phyloP scores from a whole-genome alignment of 2,888 invertebrate species.

The Sarcophaga caerulescens region DNA sequence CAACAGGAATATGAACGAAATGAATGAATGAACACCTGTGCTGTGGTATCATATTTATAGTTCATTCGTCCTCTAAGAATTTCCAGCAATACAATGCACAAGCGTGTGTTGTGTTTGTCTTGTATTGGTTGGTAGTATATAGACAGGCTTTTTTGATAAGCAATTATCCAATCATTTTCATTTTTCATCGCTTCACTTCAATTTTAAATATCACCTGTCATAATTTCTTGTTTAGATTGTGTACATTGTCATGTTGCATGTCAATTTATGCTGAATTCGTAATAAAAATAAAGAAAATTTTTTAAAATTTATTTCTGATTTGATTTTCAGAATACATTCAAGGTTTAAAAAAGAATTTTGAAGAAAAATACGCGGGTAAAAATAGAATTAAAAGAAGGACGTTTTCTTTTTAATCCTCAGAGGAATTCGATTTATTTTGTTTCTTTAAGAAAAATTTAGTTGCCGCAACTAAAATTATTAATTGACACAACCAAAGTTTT shows the following conservation, averaged over 20 bases:
- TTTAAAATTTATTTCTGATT: background rate
- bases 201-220: constrained; percentile 75
- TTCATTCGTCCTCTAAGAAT: constrained; percentile 32
- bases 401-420: too few species aligned
- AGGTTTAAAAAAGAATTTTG: too few species aligned
- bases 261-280: constrained; percentile 42
- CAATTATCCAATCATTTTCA: constrained; percentile 75
- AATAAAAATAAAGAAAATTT: constrained; percentile 23
- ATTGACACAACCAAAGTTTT: too few species aligned
- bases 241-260: constrained; percentile 59
- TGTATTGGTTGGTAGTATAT: constrained; percentile 14
- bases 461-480: too few species aligned
- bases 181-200: constrained; percentile 48
- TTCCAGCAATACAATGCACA: constrained; percentile 34
- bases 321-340: background rate
- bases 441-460: too few species aligned
- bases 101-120: constrained; percentile 43
- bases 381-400: too few species aligned
- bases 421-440: too few species aligned
- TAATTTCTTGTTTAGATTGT: constrained; percentile 46
- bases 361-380: too few species aligned
- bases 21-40: constrained; percentile 55
- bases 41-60: constrained; percentile 56
- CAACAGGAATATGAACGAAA: constrained; percentile 14
- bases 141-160: constrained; percentile 64